Evolutionary conservation across 1,140 invertebrate genomes (phyloP).

Genomic region (Drosophila mauritiana): DNA sequence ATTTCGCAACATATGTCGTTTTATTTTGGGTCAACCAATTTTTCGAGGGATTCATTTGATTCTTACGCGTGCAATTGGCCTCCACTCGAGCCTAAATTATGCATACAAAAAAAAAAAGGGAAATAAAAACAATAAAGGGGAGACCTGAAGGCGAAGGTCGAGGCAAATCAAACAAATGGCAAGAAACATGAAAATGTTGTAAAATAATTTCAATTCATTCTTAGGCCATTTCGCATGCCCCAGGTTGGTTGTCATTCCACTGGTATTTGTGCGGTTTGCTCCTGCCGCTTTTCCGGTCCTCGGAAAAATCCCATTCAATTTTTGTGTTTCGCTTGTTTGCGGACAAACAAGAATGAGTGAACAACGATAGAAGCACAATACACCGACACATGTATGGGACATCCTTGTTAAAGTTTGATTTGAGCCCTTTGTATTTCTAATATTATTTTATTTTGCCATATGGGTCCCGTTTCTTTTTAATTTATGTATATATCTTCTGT

Average conservation of each 20-base stretch:
- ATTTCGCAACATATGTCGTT: conserved; percentile 30
- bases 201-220: conserved; percentile 80
- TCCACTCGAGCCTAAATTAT: conserved; percentile 67
- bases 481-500: conserved; percentile 28
- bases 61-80: conserved; percentile 48
- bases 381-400: conserved; percentile 6
- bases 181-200: conserved; percentile 77
- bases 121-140: conserved; percentile 26
- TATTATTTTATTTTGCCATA: conserved; percentile 21
- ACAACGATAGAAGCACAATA: conserved; percentile 22
- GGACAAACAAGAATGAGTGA: conserved; percentile 25
- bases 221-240: conserved; percentile 53
- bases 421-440: conserved; percentile 23
- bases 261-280: conserved; percentile 30
- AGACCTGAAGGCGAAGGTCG: conserved; percentile 18
- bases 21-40: conserved; percentile 31
- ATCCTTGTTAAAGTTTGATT: conserved; percentile 47
- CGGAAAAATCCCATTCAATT: conserved; percentile 22
- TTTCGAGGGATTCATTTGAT: conserved; percentile 15
- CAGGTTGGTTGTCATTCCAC: conserved; percentile 20
- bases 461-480: conserved; percentile 42
- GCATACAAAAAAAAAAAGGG: conserved; percentile 32
- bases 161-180: conserved; percentile 64
- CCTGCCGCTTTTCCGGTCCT: conserved; percentile 21
- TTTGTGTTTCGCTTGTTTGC: conserved; percentile 57